A percentile compares a stretch with the other conserved stretches of the same genome.
Evolutionary conservation across 2,888 invertebrate genomes (phyloP).

Genomic region (Cheilosia scutellata): DNA sequence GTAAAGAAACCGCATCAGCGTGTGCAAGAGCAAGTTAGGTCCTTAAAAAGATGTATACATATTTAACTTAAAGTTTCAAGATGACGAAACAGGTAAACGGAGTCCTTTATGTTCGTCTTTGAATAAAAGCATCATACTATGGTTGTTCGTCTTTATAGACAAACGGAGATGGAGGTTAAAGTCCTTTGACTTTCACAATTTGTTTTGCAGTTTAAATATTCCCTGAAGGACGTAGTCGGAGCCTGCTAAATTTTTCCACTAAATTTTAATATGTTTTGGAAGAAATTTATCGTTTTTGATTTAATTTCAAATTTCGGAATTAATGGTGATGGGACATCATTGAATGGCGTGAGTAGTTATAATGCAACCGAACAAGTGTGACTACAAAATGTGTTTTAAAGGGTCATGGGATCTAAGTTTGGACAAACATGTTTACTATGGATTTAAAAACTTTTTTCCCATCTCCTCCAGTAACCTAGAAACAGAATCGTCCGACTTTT

Average conservation of each 20-base stretch:
- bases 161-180: not conserved
- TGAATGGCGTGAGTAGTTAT: no score
- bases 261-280: no score
- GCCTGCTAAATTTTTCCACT: not conserved
- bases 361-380: no score
- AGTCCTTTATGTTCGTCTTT: not conserved
- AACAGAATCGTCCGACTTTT: no score
- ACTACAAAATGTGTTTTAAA: no score
- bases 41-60: not conserved
- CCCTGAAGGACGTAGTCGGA: not conserved
- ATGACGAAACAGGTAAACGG: not conserved
- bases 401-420: no score
- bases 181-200: not conserved
- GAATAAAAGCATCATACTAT: not conserved
- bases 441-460: no score
- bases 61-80: conserved; percentile 8
- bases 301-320: not conserved
- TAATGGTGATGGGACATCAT: not conserved
- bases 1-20: conserved; percentile 14
- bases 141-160: not conserved
- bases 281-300: not conserved
- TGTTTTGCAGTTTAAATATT: not conserved
- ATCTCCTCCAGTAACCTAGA: no score
- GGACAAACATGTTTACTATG: no score
- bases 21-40: conserved; percentile 5